Evolutionary conservation across 2,888 invertebrate genomes (phyloP).

Genomic region (Bombylius discolor): DNA sequence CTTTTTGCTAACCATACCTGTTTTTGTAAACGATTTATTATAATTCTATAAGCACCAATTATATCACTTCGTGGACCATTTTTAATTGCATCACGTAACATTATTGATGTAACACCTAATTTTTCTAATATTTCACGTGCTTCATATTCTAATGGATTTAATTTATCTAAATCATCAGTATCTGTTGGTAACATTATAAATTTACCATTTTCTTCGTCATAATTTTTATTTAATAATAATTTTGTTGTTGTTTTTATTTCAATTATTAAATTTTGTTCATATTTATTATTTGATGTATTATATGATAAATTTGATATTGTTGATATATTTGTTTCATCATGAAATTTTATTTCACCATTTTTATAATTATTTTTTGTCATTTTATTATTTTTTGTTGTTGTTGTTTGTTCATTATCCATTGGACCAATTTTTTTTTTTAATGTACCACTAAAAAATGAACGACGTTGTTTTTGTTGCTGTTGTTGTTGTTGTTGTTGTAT

Average conservation of each 20-base stretch:
- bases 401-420: constrained; percentile 29
- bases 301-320: neutral
- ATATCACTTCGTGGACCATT: constrained; percentile 51
- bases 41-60: constrained; percentile 57
- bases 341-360: constrained; percentile 24
- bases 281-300: neutral
- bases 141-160: constrained; percentile 39
- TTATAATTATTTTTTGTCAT: constrained; percentile 20
- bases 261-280: constrained; percentile 1
- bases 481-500: neutral
- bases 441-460: constrained; percentile 30
- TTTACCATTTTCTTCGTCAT: constrained; percentile 36
- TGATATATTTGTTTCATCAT: neutral
- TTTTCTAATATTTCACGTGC: constrained; percentile 41
- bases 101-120: constrained; percentile 46
- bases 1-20: constrained; percentile 35
- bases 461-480: neutral
- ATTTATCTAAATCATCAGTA: constrained; percentile 29
- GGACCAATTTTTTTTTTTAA: constrained; percentile 36
- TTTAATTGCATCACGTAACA: constrained; percentile 42
- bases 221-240: constrained; percentile 22
- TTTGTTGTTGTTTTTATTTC: constrained; percentile 1
- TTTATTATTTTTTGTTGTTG: constrained; percentile 12
- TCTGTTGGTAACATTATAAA: constrained; percentile 37
- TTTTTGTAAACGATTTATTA: constrained; percentile 44